Evolutionary conservation across 2,888 invertebrate species (phyloP).

Genomic region (Dugesia japonica): DNA sequence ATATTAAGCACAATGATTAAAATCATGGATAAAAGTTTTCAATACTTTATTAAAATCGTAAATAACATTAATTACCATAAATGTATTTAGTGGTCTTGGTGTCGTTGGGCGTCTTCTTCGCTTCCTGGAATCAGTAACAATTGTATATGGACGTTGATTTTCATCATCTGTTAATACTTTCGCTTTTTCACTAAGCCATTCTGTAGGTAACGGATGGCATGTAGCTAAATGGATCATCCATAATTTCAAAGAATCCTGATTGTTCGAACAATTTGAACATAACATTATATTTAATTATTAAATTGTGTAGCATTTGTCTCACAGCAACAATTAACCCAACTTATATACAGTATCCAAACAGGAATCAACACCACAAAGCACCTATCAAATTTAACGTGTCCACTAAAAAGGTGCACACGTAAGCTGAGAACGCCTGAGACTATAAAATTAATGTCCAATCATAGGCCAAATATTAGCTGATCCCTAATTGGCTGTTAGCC

Average conservation of each 20-base stretch:
- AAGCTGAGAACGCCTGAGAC: slow-evolving; percentile 16
- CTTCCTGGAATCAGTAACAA: slow-evolving; percentile 31
- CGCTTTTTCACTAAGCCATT: slow-evolving; percentile 33
- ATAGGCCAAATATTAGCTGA: not conserved
- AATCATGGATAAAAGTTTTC: not conserved
- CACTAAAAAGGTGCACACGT: slow-evolving; percentile 20
- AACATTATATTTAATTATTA: not conserved
- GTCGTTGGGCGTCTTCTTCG: slow-evolving; percentile 26
- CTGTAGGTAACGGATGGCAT: slow-evolving; percentile 27
- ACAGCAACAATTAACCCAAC: not conserved
- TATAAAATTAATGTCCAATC: slow-evolving; percentile 20
- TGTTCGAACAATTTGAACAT: slow-evolving; percentile 24
- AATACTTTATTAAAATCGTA: not conserved
- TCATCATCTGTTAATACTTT: slow-evolving; percentile 13
- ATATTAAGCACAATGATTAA: too few relatives aligned
- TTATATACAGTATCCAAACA: slow-evolving; percentile 20
- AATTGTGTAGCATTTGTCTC: slow-evolving; percentile 14
- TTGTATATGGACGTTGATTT: slow-evolving; percentile 31
- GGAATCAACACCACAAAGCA: slow-evolving; percentile 20
- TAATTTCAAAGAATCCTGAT: slow-evolving; percentile 21
- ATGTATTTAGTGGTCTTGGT: slow-evolving; percentile 33
- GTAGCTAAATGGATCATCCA: slow-evolving; percentile 31
- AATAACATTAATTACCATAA: slow-evolving; percentile 26
- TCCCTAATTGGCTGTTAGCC: slow-evolving; percentile 13
- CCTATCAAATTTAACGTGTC: slow-evolving; percentile 20